Conservation (phyloP, 2,797 vertebrate species). For the Leuciscus waleckii region DNA sequence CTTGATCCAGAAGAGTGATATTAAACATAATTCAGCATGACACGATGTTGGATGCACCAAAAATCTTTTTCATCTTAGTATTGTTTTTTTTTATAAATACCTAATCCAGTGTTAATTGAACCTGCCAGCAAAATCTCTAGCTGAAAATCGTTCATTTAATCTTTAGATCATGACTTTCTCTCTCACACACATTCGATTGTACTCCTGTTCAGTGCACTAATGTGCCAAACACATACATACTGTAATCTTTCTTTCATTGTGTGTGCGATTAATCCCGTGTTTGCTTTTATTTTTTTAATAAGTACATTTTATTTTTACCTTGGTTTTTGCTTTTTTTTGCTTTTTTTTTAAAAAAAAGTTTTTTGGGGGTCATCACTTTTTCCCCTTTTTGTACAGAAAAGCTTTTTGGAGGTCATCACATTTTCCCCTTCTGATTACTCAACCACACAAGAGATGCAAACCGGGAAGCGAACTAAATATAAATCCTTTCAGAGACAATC, state of each 20-base stretch:
- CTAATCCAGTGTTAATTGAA: conserved; percentile 13
- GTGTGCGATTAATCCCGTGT: background rate
- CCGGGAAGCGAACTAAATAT: conserved; percentile 4
- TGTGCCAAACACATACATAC: background rate
- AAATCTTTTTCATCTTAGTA: conserved; percentile 6
- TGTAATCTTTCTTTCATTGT: background rate
- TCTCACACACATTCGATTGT: background rate
- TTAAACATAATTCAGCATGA: conserved; percentile 40
- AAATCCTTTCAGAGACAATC: too few relatives aligned
- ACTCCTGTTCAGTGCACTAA: background rate
- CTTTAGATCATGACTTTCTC: background rate
- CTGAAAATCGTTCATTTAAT: background rate
- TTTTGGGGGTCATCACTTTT: too few relatives aligned
- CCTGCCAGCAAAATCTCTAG: conserved; percentile 1
- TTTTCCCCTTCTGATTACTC: background rate
- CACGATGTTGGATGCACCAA: conserved; percentile 22
- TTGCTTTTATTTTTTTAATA: background rate
- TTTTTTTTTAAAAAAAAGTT: too few relatives aligned
- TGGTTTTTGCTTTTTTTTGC: background rate
- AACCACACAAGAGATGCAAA: conserved; percentile 13
- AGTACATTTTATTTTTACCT: background rate
- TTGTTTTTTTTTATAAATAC: conserved; percentile 17
- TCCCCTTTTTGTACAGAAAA: background rate
- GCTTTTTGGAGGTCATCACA: conserved; percentile 18
- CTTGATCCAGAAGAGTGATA: conserved; percentile 48